These are phyloP conservation scores for Seriola rivoliana DNA, from an alignment of 2,113 vertebrate genomes.

Conservation along the genomic window DNA sequence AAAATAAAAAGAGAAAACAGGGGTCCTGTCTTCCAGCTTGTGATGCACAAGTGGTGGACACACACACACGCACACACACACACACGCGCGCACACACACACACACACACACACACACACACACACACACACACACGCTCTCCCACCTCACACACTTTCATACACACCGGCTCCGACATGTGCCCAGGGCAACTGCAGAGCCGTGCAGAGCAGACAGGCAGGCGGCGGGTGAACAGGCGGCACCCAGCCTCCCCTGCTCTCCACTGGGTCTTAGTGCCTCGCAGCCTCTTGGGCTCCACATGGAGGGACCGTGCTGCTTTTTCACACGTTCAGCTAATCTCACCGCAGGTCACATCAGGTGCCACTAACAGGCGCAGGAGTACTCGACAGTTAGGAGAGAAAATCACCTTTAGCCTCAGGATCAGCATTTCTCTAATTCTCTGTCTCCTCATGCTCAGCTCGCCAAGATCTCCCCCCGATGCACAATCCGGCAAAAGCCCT, in stretches of 20 bases:
- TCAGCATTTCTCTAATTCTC: slow-evolving; percentile 25
- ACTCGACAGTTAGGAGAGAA: slow-evolving; percentile 22
- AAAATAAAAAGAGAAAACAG: slow-evolving; percentile 14
- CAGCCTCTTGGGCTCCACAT: neutral
- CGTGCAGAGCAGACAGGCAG: slow-evolving; percentile 75
- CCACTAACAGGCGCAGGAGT: neutral
- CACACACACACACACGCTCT: neutral
- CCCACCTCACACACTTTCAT: slow-evolving; percentile 55
- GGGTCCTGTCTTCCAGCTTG: slow-evolving; percentile 45
- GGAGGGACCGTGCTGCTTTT: slow-evolving; percentile 13
- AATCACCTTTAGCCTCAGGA: slow-evolving; percentile 29
- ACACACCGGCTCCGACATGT: slow-evolving; percentile 57
- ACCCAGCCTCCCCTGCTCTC: slow-evolving; percentile 45
- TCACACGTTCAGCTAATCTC: neutral
- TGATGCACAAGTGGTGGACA: slow-evolving; percentile 42
- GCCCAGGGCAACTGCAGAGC: slow-evolving; percentile 81
- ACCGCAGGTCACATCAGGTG: slow-evolving; percentile 43
- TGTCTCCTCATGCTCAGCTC: slow-evolving; percentile 29
- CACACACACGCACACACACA: neutral
- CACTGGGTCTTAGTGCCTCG: slow-evolving; percentile 86
- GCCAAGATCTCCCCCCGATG: slow-evolving; percentile 30
- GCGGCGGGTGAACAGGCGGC: slow-evolving; percentile 69
- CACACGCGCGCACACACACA: neutral
- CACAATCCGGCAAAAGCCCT: slow-evolving; percentile 66
- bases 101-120: too few relatives aligned